Evolutionary conservation across 2,888 invertebrate species (phyloP), one percentile per base, ranked within the genome.

Genomic region (Agrotis segetum): DNA sequence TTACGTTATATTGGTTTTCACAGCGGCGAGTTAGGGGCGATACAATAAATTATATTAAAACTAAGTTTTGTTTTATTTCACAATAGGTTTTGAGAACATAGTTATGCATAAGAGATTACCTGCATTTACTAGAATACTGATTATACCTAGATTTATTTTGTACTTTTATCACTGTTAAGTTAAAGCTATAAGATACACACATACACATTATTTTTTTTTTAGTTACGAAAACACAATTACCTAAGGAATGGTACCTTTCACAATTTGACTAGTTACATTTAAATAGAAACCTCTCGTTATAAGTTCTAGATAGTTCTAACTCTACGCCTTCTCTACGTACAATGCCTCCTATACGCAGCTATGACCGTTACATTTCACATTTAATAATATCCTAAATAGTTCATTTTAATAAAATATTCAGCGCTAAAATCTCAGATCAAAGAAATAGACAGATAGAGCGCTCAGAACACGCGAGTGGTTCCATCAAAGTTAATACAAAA

Each of bases 21-120:
- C 77, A 81, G 74, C 56, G 74, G 61, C 76, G 71, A 68, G 66
- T 73, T 86, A 78, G 80, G 80, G 82, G 80, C 74, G 77, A 79
- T 62, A 76, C 49, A 84, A 84, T 86, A 85, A 85, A 85, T 73
- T 65, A 70, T 86, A 76, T 76, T 64, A 62, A 83, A 83, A 79
- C 67, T 79, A 81, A 70, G 69, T 74, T 83, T 85, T 87, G 88
- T 88, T 88, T 88, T 86, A 88, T 88, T 88, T 88, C 71, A 81
- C 67, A 77, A 74, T 69, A 66, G 65, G 71, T 60, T 40, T 66
- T 19, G 47, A 60, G 68, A 68, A 71, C 59, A 71, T 71, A 81
- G 72, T 67, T 50, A 29, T 34, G 24, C 47, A 49, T 40, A 66
- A 40, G 78, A 11, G 40, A 11, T 40, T 40, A 52, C 59, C 78